These are phyloP conservation scores for Merops nubicus DNA, from an alignment of 2,113 vertebrate species.

Conservation along the genomic window DNA sequence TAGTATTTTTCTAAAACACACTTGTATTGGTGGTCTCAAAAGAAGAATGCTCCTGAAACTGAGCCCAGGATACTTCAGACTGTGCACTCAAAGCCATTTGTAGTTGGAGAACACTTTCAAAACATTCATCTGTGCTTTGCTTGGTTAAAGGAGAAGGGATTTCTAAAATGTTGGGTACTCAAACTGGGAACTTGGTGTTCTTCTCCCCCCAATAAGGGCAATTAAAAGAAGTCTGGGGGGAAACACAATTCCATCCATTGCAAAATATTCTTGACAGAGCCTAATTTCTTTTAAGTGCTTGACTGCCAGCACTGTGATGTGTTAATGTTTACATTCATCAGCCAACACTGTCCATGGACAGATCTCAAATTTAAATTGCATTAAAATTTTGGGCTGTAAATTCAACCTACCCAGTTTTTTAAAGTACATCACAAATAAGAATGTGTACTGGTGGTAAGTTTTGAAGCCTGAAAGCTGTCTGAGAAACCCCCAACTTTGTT, in stretches of 20 bases:
- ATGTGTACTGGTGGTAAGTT: neutral
- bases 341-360: neutral
- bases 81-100: neutral
- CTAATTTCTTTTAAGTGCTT: conserved; percentile 11
- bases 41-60: neutral
- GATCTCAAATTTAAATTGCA: neutral
- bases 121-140: neutral
- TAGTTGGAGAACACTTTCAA: neutral
- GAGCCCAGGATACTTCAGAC: neutral
- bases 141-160: neutral
- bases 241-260: neutral
- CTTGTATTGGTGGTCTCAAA: neutral
- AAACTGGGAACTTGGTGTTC: neutral
- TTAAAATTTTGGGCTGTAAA: neutral
- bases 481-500: neutral
- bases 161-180: neutral
- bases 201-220: neutral
- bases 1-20: neutral
- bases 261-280: neutral
- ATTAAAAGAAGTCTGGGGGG: neutral
- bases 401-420: neutral
- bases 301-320: neutral
- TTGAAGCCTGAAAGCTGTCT: conserved; percentile 12
- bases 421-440: neutral
- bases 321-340: neutral